phyloP scores from a whole-genome alignment of 2,888 invertebrate genomes.

The Achlya flavicornis region DNA sequence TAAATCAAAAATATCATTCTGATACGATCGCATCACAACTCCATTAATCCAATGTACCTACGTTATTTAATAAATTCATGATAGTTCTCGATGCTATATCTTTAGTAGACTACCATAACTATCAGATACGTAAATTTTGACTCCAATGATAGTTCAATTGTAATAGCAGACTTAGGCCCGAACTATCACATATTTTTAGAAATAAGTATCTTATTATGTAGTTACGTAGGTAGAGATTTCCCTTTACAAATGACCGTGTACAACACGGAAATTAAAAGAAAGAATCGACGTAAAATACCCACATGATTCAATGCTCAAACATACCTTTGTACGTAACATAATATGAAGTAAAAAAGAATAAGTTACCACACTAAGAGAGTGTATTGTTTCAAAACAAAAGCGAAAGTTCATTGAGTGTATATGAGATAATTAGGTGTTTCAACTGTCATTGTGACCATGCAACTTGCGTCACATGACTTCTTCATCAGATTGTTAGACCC shows the following conservation, averaged over 20 bases:
- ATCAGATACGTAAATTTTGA: no score
- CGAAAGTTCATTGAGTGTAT: conserved; percentile 79
- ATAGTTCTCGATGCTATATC: no score
- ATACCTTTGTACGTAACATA: conserved; percentile 44
- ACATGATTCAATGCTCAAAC: conserved; percentile 23
- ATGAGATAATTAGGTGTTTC: conserved; percentile 82
- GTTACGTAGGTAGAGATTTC: not conserved
- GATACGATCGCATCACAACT: no score
- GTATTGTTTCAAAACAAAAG: conserved; percentile 80
- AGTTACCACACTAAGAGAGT: conserved; percentile 60
- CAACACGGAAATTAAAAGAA: conserved; percentile 1
- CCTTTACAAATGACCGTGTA: not conserved
- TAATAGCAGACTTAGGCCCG: no score
- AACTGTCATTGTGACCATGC: conserved; percentile 44
- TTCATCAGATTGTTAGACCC: conserved; percentile 72
- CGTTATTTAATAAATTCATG: no score
- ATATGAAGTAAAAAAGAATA: conserved; percentile 64
- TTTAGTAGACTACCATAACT: no score
- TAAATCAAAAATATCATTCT: no score
- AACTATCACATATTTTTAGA: not conserved
- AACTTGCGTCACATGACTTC: conserved; percentile 72
- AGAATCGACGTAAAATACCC: conserved; percentile 7
- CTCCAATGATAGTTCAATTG: no score
- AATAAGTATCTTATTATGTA: no score
- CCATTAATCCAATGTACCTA: no score